Base-by-base conservation (phyloP, 2,888 invertebrate species). In the Icerya purchasi region DNA sequence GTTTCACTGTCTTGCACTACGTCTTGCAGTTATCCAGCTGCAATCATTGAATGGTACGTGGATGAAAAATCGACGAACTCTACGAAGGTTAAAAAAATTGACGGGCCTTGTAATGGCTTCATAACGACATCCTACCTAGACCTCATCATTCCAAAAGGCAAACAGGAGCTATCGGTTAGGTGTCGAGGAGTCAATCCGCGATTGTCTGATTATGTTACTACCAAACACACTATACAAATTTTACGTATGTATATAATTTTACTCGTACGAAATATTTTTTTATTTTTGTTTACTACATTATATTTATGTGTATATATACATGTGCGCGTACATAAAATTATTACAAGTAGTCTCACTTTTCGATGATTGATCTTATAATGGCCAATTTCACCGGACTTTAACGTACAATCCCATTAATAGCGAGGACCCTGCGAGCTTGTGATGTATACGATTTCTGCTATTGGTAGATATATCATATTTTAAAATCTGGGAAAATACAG, bases 111-210 rank as follows among this genome's bases (percentile, higher is more conserved):
- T 22, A 56, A 61, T 61, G 5, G 73, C 76, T 0, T 69, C 74
- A 0, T 72, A 77, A 75, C 89, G 88, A 51, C 93, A 93, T 49
- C 92, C 84, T 83, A 84, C 89, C 60, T 91, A 92, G 0, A 82
- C 81, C 0, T 91, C 92, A 0, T 79, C 49, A 83, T 89, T 65
- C 84, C 84, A 67, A 82, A 84, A 0, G 82, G 84, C 69, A 80
- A 84, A 65, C 77, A 83, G 64, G 86, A 84, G 56, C 77, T 87
- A 68, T 86, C 87, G 55, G 86, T 91, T 64, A 84, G 88, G 58
- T 96, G 96, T 70, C 89, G 90, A 68, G 94, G 90, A 0, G 78
- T 86, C 64, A 93, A 93, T 72, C 83, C 82, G 68, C 87, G 87
- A 67, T 77, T 92, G 2, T 87, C 89, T 0, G 86, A 89, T 69